Evolutionary conservation across 2,797 vertebrate species (phyloP), one percentile per base, ranked within the genome.

Genomic region (Catharus ustulatus): DNA sequence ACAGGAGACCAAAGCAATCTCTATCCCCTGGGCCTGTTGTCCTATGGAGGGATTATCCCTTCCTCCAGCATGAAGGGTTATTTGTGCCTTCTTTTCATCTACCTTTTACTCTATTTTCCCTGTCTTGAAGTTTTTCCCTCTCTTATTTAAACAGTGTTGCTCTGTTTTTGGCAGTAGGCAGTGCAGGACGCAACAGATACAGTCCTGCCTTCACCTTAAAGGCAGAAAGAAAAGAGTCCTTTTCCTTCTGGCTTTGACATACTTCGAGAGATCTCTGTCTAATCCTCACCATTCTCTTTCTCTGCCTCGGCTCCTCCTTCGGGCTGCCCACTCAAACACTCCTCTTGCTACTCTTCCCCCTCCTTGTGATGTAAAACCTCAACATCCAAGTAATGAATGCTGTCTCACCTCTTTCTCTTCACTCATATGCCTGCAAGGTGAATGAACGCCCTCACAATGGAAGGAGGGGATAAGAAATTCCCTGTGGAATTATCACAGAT

Each of bases 391-490:
- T 80, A 72, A 81, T 12, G 62, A 86, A 78, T 79, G 51, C 58
- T 71, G 46, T 74, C 83, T 81, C 69, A 76, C 54, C 54, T 80
- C 79, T 71, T 76, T 79, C 77, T 91, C 69, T 84, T 75, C 75
- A 27, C 69, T 85, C 52, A 23, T 58, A 46, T 61, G 68, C 92
- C 92, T 84, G 36, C 0, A 13, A 85, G 46, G 42, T 89, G 82
- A 94, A 92, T 61, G 73, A 93, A 63, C 8, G 12, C 5, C 4
- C 62, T 86, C 71, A 83, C 75, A 87, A 74, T 32, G 40, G 84
- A 87, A 93, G 57, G 61, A 77, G 82, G 57, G 84, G 59, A 91
- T 78, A 78, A 87, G 86, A 87, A 88, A 84, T 79, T 64, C 77
- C 78, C 63, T 26, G 12, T 4, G 14, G 87, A 89, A 93, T 84